Evolutionary conservation across 2,797 vertebrate genomes (phyloP).

Genomic region (Epinephelus awoara): DNA sequence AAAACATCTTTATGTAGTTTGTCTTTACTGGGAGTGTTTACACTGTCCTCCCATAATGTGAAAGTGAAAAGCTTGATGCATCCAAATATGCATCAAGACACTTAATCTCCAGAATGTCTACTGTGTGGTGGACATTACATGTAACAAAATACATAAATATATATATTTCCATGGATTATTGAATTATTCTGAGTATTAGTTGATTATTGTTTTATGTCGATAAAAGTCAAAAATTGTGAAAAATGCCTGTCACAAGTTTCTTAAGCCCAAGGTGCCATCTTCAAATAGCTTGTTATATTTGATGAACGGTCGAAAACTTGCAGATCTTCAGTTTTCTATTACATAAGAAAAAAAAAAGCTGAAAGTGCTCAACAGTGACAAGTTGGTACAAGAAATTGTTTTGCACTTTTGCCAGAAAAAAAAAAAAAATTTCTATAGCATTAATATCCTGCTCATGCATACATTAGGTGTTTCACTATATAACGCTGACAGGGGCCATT

Average conservation of each 20-base stretch:
- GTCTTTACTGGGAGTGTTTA: conserved; percentile 20
- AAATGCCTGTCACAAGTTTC: too few relatives aligned
- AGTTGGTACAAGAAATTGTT: too few relatives aligned
- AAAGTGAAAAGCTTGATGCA: conserved; percentile 3
- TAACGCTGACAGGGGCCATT: too few relatives aligned
- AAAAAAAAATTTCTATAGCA: too few relatives aligned
- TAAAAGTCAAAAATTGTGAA: too few relatives aligned
- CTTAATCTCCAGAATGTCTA: background rate
- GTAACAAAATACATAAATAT: background rate
- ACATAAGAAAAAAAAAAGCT: too few relatives aligned
- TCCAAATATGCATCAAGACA: conserved; percentile 4
- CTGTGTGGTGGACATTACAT: background rate
- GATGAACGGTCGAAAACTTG: too few relatives aligned
- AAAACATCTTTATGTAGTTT: conserved; percentile 21
- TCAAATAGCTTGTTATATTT: too few relatives aligned
- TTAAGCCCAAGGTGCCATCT: too few relatives aligned
- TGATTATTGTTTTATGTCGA: background rate
- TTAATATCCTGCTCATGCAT: background rate
- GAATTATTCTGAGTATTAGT: background rate
- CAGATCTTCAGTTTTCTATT: too few relatives aligned
- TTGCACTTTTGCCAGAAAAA: too few relatives aligned
- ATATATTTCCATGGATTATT: background rate
- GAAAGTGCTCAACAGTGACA: too few relatives aligned
- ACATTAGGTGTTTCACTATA: background rate
- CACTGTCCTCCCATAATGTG: conserved; percentile 1